A percentile compares a stretch with the other conserved stretches of the same genome.
phyloP scores from a whole-genome alignment of 1,140 invertebrate species.

The Euwallacea fornicatus region DNA sequence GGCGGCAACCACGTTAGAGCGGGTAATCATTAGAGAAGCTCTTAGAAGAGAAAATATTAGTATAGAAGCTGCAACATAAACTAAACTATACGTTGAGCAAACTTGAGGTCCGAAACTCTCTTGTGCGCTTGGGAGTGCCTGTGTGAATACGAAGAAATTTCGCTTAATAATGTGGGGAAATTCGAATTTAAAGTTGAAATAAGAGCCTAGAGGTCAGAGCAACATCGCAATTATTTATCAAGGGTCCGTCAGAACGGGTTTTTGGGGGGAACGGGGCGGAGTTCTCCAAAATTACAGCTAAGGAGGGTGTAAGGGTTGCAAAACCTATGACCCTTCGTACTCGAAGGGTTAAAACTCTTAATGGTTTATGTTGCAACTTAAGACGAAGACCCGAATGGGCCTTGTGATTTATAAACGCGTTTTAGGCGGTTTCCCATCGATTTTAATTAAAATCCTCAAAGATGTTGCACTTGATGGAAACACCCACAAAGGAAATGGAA shows the following conservation, averaged over 20 bases:
- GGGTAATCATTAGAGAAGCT: constrained; percentile 35
- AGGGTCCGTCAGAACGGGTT: constrained; percentile 36
- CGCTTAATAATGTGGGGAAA: no score
- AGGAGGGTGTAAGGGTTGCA: constrained; percentile 43
- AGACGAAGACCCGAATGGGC: constrained; percentile 19
- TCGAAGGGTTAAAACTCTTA: constrained; percentile 27
- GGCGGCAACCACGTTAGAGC: constrained; percentile 14
- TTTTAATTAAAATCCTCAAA: constrained; percentile 6
- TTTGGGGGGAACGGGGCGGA: constrained; percentile 7
- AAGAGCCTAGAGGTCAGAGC: constrained; percentile 42
- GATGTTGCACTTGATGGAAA: background rate
- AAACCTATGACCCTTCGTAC: constrained; percentile 35
- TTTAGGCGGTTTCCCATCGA: background rate
- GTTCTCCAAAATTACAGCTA: constrained; percentile 43
- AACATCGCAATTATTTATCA: constrained; percentile 41
- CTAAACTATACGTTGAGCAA: constrained; percentile 32
- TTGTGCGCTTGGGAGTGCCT: constrained; percentile 8
- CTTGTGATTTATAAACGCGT: constrained; percentile 22
- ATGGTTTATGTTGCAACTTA: constrained; percentile 34
- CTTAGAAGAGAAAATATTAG: constrained; percentile 35
- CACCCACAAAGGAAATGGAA: constrained; percentile 22
- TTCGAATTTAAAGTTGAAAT: no score
- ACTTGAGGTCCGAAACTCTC: constrained; percentile 30
- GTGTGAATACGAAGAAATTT: no score
- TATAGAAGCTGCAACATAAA: constrained; percentile 34